A percentile compares a stretch with the other conserved stretches of the same genome.
Conservation (phyloP, 2,888 invertebrate genomes). For the Ophion slaviceki region DNA sequence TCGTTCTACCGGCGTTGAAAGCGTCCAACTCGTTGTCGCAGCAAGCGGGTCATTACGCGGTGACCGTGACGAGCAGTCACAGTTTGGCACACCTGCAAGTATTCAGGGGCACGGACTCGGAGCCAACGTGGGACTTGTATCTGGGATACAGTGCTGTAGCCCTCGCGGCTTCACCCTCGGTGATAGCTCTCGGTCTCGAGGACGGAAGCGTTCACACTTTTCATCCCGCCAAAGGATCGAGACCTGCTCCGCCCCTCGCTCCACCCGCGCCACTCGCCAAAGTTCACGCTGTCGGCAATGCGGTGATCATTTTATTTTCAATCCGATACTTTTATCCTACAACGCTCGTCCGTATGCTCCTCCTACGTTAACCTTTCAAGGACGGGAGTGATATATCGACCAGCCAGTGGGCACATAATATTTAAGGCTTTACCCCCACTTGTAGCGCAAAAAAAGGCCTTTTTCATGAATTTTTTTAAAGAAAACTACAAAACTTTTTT, state of each 20-base stretch:
- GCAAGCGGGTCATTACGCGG: conserved; percentile 81
- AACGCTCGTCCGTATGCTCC: too few species aligned
- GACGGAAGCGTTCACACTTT: conserved; percentile 81
- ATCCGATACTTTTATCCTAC: background rate
- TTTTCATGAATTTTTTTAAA: too few species aligned
- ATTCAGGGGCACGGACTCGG: conserved; percentile 79
- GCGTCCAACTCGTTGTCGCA: conserved; percentile 79
- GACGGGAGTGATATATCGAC: too few species aligned
- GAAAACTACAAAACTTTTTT: too few species aligned
- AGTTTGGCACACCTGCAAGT: conserved; percentile 80
- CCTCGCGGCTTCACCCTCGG: conserved; percentile 80
- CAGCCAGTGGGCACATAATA: too few species aligned
- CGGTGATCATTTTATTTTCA: conserved; percentile 68
- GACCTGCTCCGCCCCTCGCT: conserved; percentile 79
- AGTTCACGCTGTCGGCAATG: conserved; percentile 80
- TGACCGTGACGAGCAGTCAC: conserved; percentile 79
- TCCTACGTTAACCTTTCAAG: too few species aligned
- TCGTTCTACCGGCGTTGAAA: conserved; percentile 79
- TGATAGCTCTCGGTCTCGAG: conserved; percentile 80
- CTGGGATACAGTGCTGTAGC: conserved; percentile 81
- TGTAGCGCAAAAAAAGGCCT: too few species aligned
- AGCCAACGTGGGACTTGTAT: conserved; percentile 81
- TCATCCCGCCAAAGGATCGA: conserved; percentile 79
- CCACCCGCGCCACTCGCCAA: conserved; percentile 81
- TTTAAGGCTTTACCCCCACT: too few species aligned